A percentile compares a stretch with the other conserved stretches of the same genome.
These are phyloP conservation scores for Tauraco erythrolophus DNA, from an alignment of 2,113 vertebrate genomes.

Conservation along the genomic window DNA sequence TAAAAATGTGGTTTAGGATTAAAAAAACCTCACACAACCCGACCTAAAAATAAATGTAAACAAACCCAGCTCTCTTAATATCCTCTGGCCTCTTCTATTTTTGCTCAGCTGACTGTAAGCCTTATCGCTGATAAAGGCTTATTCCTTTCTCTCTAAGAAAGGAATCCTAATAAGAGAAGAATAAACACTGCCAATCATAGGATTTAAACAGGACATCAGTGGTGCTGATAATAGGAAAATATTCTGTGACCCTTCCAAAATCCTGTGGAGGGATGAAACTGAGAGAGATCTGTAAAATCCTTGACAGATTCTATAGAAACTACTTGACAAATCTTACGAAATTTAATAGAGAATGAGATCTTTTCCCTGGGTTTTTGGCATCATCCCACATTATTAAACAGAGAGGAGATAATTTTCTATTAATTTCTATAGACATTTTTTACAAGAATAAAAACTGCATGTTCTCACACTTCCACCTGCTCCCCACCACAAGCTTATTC, in stretches of 20 bases:
- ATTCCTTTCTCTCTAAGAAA: not conserved
- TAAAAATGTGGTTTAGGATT: not conserved
- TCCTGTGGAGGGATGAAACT: not conserved
- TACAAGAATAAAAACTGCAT: not conserved
- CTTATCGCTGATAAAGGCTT: not conserved
- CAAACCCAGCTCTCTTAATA: not conserved
- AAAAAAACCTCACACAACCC: not conserved
- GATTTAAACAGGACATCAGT: not conserved
- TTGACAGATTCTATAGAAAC: not conserved
- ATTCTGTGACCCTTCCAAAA: not conserved
- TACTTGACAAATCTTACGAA: not conserved
- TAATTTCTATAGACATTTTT: not conserved
- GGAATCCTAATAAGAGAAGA: not conserved
- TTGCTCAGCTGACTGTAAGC: not conserved
- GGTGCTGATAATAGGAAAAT: not conserved
- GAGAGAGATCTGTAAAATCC: not conserved
- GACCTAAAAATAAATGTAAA: not conserved
- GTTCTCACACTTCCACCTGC: conserved; percentile 29
- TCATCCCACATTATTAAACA: not conserved
- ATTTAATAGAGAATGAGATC: not conserved
- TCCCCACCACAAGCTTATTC: not conserved
- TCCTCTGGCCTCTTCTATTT: not conserved
- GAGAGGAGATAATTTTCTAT: not conserved
- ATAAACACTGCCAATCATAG: not conserved
- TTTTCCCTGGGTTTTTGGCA: conserved; percentile 4